Evolutionary conservation across 35 echinoderm and acorn worm genomes (phyloP).

Genomic region (Acanthaster planci): DNA sequence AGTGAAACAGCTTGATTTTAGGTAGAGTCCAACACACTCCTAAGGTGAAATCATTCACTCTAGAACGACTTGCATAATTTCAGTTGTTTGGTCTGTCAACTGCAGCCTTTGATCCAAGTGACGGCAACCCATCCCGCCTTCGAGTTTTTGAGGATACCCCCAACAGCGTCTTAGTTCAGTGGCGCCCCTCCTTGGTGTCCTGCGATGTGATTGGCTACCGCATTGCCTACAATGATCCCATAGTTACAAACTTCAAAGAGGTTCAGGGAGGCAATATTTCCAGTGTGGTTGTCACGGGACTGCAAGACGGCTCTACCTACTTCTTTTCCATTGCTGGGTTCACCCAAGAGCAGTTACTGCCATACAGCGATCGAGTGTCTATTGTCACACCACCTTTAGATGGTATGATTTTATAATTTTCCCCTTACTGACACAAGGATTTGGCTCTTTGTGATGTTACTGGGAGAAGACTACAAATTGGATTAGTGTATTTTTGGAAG

Average conservation of each 20-base stretch:
- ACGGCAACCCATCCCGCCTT: constrained; percentile 60
- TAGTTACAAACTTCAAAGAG: constrained; percentile 4
- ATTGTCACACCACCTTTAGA: constrained; percentile 51
- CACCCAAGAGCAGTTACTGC: constrained; percentile 38
- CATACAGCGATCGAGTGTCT: constrained; percentile 31
- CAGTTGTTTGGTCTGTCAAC: not conserved
- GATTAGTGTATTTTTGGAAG: no score
- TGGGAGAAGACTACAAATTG: no score
- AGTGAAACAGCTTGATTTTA: not conserved
- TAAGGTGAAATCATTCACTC: not conserved
- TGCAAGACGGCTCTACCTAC: constrained; percentile 34
- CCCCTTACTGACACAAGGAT: no score
- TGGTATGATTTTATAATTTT: constrained; percentile 29
- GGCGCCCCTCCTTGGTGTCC: constrained; percentile 41
- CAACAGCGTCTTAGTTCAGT: constrained; percentile 37
- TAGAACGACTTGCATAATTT: not conserved
- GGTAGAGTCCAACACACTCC: not conserved
- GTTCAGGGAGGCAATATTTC: constrained; percentile 56
- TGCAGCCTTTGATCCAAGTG: constrained; percentile 55
- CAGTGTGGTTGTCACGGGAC: constrained; percentile 32
- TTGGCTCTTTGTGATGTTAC: no score
- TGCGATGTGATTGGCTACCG: constrained; percentile 79
- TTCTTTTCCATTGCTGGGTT: constrained; percentile 61
- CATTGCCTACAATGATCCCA: constrained; percentile 27
- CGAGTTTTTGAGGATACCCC: constrained; percentile 33